These are phyloP conservation scores for Gymnorhina tibicen DNA, from an alignment of 2,113 vertebrate genomes.

Conservation along the genomic window DNA sequence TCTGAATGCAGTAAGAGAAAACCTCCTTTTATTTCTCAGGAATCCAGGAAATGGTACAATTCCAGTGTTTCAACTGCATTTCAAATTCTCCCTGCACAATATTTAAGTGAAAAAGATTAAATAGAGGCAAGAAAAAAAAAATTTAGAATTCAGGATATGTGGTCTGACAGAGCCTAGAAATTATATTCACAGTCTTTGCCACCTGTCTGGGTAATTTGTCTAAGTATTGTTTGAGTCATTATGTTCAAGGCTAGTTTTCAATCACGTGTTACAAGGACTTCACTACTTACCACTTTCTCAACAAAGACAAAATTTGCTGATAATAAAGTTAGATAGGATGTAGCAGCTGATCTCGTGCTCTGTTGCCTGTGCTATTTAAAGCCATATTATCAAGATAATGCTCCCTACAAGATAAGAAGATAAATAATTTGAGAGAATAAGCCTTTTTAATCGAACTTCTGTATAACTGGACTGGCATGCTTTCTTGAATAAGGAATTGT, in stretches of 20 bases:
- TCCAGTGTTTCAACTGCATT: not conserved
- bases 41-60: not conserved
- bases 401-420: not conserved
- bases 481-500: not conserved
- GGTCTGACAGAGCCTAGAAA: not conserved
- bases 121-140: not conserved
- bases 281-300: not conserved
- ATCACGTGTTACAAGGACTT: not conserved
- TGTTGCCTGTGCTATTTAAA: not conserved
- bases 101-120: not conserved
- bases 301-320: not conserved
- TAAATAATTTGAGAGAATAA: not conserved
- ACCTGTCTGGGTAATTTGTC: not conserved
- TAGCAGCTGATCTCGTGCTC: not conserved
- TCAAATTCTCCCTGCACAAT: not conserved
- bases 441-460: not conserved
- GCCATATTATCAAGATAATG: not conserved
- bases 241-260: not conserved
- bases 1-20: not conserved
- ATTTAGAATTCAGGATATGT: not conserved
- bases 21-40: not conserved
- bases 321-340: not conserved
- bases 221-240: not conserved
- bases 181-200: not conserved
- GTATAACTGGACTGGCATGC: not conserved